Evolutionary conservation across 2,113 vertebrate species (phyloP).

Genomic region (Sylvia atricapilla): DNA sequence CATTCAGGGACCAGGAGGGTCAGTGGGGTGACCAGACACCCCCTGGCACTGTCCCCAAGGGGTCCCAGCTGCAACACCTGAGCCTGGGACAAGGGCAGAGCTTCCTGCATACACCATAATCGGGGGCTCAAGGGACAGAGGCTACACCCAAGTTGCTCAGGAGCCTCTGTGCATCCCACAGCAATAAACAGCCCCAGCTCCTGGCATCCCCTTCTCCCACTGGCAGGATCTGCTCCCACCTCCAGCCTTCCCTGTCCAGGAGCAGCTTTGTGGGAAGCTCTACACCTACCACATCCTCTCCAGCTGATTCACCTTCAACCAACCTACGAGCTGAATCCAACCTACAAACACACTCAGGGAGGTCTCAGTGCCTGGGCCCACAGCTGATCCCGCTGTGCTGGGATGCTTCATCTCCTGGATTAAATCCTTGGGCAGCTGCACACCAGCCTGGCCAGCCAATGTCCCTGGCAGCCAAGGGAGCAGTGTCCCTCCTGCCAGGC

Average conservation of each 20-base stretch:
- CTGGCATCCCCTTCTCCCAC: accelerated
- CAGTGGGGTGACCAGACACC: background rate
- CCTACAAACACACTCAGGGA: background rate
- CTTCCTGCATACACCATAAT: background rate
- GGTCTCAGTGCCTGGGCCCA: background rate
- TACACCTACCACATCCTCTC: accelerated
- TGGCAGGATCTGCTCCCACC: background rate
- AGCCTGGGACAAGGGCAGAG: background rate
- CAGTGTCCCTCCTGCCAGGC: background rate
- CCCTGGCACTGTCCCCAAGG: background rate
- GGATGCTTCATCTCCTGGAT: background rate
- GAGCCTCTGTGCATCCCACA: background rate
- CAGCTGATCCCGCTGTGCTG: accelerated
- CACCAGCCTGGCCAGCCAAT: accelerated
- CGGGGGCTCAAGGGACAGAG: background rate
- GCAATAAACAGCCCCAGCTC: background rate
- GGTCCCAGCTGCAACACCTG: background rate
- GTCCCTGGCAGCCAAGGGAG: background rate
- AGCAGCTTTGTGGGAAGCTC: background rate
- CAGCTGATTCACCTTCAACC: background rate
- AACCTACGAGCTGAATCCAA: accelerated
- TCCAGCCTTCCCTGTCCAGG: background rate
- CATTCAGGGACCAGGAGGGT: background rate
- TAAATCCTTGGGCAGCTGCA: background rate
- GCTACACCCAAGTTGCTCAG: background rate